Conservation (phyloP, 2,113 vertebrate genomes). For the Campylomormyrus tamandua region DNA sequence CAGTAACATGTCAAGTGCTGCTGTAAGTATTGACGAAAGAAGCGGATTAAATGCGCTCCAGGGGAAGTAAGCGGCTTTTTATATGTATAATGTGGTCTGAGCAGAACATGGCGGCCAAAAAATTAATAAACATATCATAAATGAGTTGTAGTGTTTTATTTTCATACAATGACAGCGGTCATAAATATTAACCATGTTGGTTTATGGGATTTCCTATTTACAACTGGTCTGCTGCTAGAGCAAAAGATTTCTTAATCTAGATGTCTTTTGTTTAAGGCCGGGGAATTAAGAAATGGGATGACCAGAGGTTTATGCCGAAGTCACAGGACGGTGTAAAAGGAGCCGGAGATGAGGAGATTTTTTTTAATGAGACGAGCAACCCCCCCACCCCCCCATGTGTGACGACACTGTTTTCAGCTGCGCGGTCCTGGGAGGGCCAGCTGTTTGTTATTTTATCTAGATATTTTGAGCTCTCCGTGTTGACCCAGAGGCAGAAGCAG, state of each 20-base stretch:
- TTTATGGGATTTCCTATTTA: constrained; percentile 6
- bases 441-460: constrained; percentile 34
- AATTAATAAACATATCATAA: constrained; percentile 8
- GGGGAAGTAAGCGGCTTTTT: background rate
- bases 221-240: background rate
- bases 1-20: constrained; percentile 12
- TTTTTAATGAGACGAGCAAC: background rate
- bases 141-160: background rate
- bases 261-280: background rate
- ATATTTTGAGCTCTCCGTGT: constrained; percentile 29
- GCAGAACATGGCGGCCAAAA: background rate
- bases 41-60: background rate
- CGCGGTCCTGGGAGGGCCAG: constrained; percentile 18
- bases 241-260: background rate
- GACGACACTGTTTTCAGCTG: constrained; percentile 19
- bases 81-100: background rate
- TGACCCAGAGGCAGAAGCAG: constrained; percentile 25
- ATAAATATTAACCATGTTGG: background rate
- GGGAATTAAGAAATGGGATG: background rate
- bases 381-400: background rate
- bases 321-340: background rate
- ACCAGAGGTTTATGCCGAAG: background rate
- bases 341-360: background rate
- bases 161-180: background rate
- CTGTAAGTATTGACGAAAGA: background rate